These are phyloP conservation scores for Muscidifurax raptorellus DNA, from an alignment of 1,140 invertebrate genomes.

Conservation along the genomic window DNA sequence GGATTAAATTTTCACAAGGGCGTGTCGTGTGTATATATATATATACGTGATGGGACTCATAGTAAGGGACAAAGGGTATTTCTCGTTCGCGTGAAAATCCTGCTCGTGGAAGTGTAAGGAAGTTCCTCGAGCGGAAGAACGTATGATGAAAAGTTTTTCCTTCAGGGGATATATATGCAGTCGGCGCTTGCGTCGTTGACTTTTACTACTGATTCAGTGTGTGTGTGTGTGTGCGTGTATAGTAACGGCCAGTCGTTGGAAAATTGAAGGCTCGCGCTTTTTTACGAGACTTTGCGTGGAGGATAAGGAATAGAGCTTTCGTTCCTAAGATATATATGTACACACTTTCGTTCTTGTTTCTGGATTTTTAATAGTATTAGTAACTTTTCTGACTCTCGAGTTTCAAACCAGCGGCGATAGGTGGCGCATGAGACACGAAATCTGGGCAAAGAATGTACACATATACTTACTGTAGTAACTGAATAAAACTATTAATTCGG, in stretches of 20 bases:
- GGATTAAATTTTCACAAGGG: slow-evolving; percentile 37
- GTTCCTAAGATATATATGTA: too few relatives aligned
- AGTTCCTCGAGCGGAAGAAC: neutral
- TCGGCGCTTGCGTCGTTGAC: neutral
- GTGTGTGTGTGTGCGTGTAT: too few relatives aligned
- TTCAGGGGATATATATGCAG: neutral
- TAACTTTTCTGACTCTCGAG: too few relatives aligned
- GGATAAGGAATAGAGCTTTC: too few relatives aligned
- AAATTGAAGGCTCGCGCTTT: slow-evolving; percentile 11
- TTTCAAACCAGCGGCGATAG: too few relatives aligned
- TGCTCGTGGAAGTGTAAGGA: neutral
- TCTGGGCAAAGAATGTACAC: too few relatives aligned
- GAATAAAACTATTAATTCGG: too few relatives aligned
- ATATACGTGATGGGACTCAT: too few relatives aligned
- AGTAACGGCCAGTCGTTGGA: slow-evolving; percentile 1
- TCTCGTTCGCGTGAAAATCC: slow-evolving; percentile 21
- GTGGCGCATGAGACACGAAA: too few relatives aligned
- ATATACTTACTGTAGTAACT: too few relatives aligned
- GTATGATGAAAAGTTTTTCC: slow-evolving; percentile 36
- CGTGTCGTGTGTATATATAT: neutral
- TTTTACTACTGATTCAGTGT: slow-evolving; percentile 44
- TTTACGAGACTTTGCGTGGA: slow-evolving; percentile 2
- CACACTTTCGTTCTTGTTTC: neutral
- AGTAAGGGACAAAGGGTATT: neutral
- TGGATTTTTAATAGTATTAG: too few relatives aligned